Evolutionary conservation across 1,140 invertebrate genomes (phyloP).

Genomic region (Hypothenemus hampei): DNA sequence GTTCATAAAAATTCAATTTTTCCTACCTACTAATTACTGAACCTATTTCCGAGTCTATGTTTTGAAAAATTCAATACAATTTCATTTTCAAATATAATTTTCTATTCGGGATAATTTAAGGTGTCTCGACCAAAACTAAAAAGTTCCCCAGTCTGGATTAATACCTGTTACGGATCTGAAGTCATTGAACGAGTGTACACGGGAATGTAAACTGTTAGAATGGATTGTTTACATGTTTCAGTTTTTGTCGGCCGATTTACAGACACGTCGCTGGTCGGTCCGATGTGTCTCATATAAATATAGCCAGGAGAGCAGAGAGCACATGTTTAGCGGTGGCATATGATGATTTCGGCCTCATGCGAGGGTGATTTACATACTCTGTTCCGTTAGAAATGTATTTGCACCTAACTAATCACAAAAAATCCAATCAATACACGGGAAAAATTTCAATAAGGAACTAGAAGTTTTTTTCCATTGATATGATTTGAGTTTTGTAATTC

Average conservation of each 20-base stretch:
- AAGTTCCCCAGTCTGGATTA: not conserved
- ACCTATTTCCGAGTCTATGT: too few relatives aligned
- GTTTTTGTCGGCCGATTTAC: constrained; percentile 37
- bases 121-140: too few relatives aligned
- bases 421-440: not conserved
- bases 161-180: constrained; percentile 12
- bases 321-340: constrained; percentile 34
- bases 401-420: not conserved
- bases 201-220: constrained; percentile 32
- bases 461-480: not conserved
- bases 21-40: too few relatives aligned
- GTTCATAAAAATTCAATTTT: too few relatives aligned
- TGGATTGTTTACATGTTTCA: constrained; percentile 37
- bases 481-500: not conserved
- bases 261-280: constrained; percentile 35
- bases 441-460: not conserved
- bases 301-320: too few relatives aligned
- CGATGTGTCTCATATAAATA: constrained; percentile 37
- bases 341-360: constrained; percentile 18
- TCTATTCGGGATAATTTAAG: too few relatives aligned
- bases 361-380: constrained; percentile 13
- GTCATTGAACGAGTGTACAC: constrained; percentile 14
- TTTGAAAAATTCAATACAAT: too few relatives aligned
- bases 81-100: too few relatives aligned
- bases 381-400: constrained; percentile 6